These are phyloP conservation scores for Poeciliopsis paucimaculata DNA, from an alignment of 2,797 vertebrate species.

Conservation along the genomic window DNA sequence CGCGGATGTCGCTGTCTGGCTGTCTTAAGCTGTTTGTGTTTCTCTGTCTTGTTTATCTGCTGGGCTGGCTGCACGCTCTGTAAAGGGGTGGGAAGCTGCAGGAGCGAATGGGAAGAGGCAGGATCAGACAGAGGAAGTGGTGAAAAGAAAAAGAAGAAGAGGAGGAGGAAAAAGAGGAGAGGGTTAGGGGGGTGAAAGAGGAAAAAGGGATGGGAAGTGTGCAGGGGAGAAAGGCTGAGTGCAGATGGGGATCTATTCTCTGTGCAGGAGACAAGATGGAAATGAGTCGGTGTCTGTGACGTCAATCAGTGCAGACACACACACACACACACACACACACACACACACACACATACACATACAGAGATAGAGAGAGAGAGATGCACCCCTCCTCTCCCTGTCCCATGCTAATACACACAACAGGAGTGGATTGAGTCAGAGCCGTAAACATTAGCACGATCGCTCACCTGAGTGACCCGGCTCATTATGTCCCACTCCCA, in stretches of 20 bases:
- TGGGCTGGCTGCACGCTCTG: slow-evolving; percentile 40
- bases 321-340: slow-evolving; percentile 56
- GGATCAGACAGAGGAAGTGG: slow-evolving; percentile 35
- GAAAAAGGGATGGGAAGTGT: slow-evolving; percentile 26
- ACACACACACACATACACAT: background rate
- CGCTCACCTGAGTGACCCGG: slow-evolving; percentile 18
- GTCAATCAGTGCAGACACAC: slow-evolving; percentile 68
- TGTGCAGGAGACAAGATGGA: slow-evolving; percentile 71
- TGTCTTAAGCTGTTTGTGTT: slow-evolving; percentile 63
- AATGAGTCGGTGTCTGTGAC: slow-evolving; percentile 79
- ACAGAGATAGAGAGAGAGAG: background rate
- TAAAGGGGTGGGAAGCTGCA: slow-evolving; percentile 42
- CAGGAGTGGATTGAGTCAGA: slow-evolving; percentile 50
- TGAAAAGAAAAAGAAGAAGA: slow-evolving; percentile 6
- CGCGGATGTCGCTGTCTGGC: slow-evolving; percentile 53
- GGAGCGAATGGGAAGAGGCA: slow-evolving; percentile 27
- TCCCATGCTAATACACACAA: slow-evolving; percentile 70
- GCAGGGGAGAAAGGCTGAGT: slow-evolving; percentile 47
- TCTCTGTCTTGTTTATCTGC: slow-evolving; percentile 54
- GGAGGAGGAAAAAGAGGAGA: background rate
- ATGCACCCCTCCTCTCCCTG: slow-evolving; percentile 49
- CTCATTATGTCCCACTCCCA: slow-evolving; percentile 25
- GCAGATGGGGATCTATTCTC: slow-evolving; percentile 73
- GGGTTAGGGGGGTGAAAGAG: background rate
- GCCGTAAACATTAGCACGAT: slow-evolving; percentile 42